Evolutionary conservation across 1,140 invertebrate species (phyloP).

Genomic region (Drosophila bifasciata): DNA sequence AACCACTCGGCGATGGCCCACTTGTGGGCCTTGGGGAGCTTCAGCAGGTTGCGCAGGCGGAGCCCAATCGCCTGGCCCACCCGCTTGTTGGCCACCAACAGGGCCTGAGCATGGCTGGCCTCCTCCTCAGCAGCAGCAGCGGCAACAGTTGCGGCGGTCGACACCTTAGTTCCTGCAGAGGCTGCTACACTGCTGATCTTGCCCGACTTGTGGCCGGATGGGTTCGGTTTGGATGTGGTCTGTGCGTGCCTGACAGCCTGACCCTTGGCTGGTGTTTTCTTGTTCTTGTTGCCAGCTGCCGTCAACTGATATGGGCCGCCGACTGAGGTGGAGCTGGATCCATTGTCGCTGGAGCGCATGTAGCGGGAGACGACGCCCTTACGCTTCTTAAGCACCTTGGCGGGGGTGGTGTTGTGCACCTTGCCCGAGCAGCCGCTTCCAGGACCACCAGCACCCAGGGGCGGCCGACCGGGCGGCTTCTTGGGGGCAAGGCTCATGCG

Average conservation of each 20-base stretch:
- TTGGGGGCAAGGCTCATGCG: slow-evolving; percentile 85
- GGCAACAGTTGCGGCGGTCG: slow-evolving; percentile 35
- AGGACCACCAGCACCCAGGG: slow-evolving; percentile 25
- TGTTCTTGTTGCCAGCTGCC: slow-evolving; percentile 12
- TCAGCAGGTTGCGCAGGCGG: slow-evolving; percentile 96
- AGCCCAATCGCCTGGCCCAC: slow-evolving; percentile 95
- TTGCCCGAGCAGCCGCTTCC: slow-evolving; percentile 50
- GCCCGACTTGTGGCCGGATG: too few species aligned
- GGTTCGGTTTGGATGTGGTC: too few species aligned
- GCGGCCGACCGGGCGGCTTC: slow-evolving; percentile 69
- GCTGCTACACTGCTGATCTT: slow-evolving; percentile 11
- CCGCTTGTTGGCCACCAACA: slow-evolving; percentile 69
- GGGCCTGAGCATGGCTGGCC: slow-evolving; percentile 43
- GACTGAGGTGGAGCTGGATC: slow-evolving; percentile 62
- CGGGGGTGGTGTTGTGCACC: slow-evolving; percentile 80
- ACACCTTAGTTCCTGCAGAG: slow-evolving; percentile 19
- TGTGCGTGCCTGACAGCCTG: not conserved
- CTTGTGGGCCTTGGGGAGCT: slow-evolving; percentile 99
- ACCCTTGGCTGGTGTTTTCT: slow-evolving; percentile 38
- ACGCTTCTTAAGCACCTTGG: slow-evolving; percentile 85
- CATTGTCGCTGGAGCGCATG: slow-evolving; percentile 72
- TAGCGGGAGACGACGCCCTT: slow-evolving; percentile 77
- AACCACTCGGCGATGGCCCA: slow-evolving; percentile 99
- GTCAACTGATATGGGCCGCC: slow-evolving; percentile 17
- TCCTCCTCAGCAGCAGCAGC: slow-evolving; percentile 39